phyloP scores from a whole-genome alignment of 1,140 invertebrate species.

The Drosophila yakuba region DNA sequence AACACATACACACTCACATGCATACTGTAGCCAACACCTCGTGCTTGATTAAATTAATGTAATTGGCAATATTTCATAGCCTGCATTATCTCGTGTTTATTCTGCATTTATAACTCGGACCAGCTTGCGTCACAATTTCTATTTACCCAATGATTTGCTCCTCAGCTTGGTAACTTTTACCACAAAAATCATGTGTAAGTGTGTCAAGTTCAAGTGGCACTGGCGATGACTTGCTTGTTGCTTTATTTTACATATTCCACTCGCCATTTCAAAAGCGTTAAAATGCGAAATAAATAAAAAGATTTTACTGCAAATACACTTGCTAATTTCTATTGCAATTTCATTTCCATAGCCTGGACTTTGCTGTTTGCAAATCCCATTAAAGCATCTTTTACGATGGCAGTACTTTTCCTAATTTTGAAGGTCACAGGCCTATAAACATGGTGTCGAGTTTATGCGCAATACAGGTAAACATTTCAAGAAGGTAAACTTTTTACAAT shows the following conservation, averaged over 20 bases:
- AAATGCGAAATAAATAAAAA: conserved; percentile 60
- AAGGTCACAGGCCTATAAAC: conserved; percentile 54
- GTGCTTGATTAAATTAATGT: conserved; percentile 68
- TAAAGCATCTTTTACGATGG: conserved; percentile 37
- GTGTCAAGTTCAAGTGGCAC: conserved; percentile 74
- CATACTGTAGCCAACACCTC: conserved; percentile 12
- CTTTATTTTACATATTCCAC: conserved; percentile 35
- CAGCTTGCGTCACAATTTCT: conserved; percentile 57
- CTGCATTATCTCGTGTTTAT: conserved; percentile 45
- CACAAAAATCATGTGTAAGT: conserved; percentile 54
- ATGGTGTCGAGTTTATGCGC: conserved; percentile 28
- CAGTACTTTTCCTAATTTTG: conserved; percentile 33
- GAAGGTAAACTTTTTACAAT: conserved; percentile 31
- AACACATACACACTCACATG: conserved; percentile 3
- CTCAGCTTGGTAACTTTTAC: conserved; percentile 52
- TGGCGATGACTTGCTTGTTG: conserved; percentile 43
- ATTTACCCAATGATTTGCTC: conserved; percentile 41
- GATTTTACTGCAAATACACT: conserved; percentile 52
- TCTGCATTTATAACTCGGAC: conserved; percentile 48
- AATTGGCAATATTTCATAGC: conserved; percentile 62
- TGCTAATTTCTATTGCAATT: conserved; percentile 73
- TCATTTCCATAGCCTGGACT: conserved; percentile 17
- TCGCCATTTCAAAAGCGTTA: conserved; percentile 60
- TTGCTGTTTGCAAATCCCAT: conserved; percentile 48
- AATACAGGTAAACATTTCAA: conserved; percentile 11